Conservation (phyloP, 2,113 vertebrate genomes). For the Malurus melanocephalus region DNA sequence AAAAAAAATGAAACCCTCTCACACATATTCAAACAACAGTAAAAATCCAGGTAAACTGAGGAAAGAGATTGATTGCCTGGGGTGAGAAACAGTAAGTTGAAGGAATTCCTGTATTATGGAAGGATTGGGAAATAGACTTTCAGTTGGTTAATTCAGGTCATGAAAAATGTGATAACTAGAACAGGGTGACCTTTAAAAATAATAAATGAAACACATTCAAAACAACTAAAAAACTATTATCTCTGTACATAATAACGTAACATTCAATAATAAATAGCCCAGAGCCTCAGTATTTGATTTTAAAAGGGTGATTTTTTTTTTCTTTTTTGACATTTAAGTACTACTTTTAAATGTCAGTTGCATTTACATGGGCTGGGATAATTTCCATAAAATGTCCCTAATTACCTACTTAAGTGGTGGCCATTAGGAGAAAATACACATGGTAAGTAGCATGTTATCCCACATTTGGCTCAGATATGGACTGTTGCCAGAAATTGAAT, state of each 20-base stretch:
- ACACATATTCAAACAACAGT: neutral
- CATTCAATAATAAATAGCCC: neutral
- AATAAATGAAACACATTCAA: neutral
- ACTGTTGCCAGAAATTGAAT: neutral
- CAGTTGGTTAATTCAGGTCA: neutral
- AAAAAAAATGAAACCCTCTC: fast-evolving
- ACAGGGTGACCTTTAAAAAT: neutral
- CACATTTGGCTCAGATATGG: neutral
- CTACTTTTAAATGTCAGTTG: neutral
- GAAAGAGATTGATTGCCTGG: neutral
- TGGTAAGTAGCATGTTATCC: neutral
- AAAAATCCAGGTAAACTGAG: neutral
- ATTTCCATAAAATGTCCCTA: neutral
- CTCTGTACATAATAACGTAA: neutral
- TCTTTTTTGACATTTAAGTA: neutral
- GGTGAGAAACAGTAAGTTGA: neutral
- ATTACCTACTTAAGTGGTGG: neutral
- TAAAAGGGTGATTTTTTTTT: neutral
- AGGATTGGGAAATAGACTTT: neutral
- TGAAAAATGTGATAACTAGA: neutral
- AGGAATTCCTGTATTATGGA: neutral
- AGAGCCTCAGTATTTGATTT: neutral
- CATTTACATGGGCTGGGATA: neutral
- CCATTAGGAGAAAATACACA: neutral
- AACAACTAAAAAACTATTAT: neutral